These are phyloP conservation scores for Chrosomus eos DNA, from an alignment of 2,797 vertebrate species.

Conservation along the genomic window DNA sequence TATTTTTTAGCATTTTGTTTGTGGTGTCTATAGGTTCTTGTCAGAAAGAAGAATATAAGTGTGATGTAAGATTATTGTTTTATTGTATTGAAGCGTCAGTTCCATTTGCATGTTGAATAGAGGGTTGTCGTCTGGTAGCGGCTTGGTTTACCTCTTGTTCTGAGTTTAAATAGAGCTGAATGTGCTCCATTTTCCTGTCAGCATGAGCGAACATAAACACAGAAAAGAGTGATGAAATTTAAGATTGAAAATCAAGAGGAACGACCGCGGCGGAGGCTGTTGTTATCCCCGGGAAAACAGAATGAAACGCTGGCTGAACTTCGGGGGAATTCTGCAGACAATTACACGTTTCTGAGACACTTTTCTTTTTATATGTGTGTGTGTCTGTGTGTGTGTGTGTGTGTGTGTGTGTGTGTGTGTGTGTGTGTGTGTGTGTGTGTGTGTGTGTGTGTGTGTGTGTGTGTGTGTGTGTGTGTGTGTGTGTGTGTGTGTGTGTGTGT, in stretches of 20 bases:
- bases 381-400: constrained; percentile 30
- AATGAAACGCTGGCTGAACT: constrained; percentile 12
- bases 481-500: constrained; percentile 33
- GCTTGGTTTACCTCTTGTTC: constrained; percentile 24
- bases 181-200: constrained; percentile 47
- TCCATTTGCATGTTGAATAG: constrained; percentile 19
- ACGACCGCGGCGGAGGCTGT: not conserved
- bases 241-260: constrained; percentile 29
- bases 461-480: constrained; percentile 23
- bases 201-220: constrained; percentile 30
- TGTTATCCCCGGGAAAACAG: constrained; percentile 15
- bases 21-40: not conserved
- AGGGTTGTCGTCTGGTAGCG: not conserved
- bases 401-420: constrained; percentile 33
- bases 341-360: constrained; percentile 21
- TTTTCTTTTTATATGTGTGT: constrained; percentile 17
- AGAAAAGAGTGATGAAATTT: constrained; percentile 41
- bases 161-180: constrained; percentile 45
- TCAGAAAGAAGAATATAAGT: not conserved
- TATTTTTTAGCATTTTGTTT: not conserved
- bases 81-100: constrained; percentile 17
- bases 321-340: not conserved
- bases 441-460: constrained; percentile 24
- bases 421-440: constrained; percentile 27
- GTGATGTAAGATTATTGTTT: constrained; percentile 10